These are phyloP conservation scores for Festucalex cinctus DNA, from an alignment of 2,113 vertebrate genomes.

Conservation along the genomic window DNA sequence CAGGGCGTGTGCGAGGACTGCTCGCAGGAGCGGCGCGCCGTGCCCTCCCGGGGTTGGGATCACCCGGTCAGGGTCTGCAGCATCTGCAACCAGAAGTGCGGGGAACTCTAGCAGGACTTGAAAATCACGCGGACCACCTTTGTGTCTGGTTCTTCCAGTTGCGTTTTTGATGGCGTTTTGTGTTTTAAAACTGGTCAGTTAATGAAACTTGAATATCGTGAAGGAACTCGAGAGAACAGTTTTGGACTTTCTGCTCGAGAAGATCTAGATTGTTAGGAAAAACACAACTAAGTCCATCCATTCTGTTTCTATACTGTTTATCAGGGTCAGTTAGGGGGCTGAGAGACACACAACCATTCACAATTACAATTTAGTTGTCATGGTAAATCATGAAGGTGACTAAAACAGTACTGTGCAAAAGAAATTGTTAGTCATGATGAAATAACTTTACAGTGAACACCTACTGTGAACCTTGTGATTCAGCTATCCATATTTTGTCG, in stretches of 20 bases:
- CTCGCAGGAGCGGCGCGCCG: slow-evolving; percentile 84
- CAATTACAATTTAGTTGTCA: neutral
- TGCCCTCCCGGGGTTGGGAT: slow-evolving; percentile 96
- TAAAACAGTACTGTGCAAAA: too few species aligned
- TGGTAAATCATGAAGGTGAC: neutral
- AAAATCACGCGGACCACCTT: neutral
- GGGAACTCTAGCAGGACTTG: slow-evolving; percentile 85
- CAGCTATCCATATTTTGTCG: too few species aligned
- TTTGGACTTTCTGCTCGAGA: neutral
- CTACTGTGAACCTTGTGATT: too few species aligned
- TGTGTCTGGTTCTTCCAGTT: slow-evolving; percentile 7
- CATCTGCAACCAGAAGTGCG: slow-evolving; percentile 90
- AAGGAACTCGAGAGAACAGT: neutral
- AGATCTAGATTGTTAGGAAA: neutral
- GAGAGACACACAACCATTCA: neutral
- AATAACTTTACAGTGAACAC: too few species aligned
- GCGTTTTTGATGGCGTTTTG: slow-evolving; percentile 6
- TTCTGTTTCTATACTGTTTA: neutral
- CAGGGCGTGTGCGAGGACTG: slow-evolving; percentile 95
- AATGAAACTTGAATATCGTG: slow-evolving; percentile 26
- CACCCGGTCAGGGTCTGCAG: slow-evolving; percentile 94
- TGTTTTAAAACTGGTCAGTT: slow-evolving; percentile 5
- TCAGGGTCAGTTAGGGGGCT: neutral
- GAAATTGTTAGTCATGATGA: neutral
- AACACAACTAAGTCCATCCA: neutral